phyloP scores from a whole-genome alignment of 2,888 invertebrate genomes.

The Drosophila prolongata region DNA sequence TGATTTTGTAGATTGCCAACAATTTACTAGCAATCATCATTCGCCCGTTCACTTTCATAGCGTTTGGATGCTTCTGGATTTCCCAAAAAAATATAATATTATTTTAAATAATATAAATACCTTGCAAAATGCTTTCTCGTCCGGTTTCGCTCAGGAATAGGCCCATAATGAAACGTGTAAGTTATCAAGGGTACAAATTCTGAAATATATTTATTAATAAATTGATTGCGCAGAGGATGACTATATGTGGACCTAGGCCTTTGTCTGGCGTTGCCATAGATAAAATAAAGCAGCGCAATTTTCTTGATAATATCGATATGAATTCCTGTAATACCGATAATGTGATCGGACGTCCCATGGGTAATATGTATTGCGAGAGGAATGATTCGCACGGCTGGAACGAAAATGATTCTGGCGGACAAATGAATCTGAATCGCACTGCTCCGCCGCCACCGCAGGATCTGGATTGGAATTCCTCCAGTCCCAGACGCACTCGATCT shows the following conservation, averaged over 20 bases:
- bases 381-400: constrained; percentile 5
- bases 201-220: no score
- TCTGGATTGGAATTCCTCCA: not conserved
- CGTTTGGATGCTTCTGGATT: not conserved
- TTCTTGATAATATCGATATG: not conserved
- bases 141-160: no score
- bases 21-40: not conserved
- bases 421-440: not conserved
- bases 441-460: constrained; percentile 4
- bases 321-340: not conserved
- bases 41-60: not conserved
- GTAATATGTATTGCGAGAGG: not conserved
- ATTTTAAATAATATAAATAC: not conserved
- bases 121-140: constrained; percentile 1
- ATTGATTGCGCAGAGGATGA: not conserved
- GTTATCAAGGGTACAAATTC: not conserved
- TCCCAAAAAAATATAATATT: not conserved
- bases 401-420: not conserved
- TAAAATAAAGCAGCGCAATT: not conserved
- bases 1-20: not conserved
- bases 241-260: not conserved
- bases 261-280: not conserved
- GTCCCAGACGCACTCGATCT: not conserved
- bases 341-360: not conserved
- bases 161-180: constrained; percentile 2